Evolutionary conservation across 2,888 invertebrate genomes (phyloP), one percentile per base, ranked within the genome.

Genomic region (Lordiphosa fenestrarum): DNA sequence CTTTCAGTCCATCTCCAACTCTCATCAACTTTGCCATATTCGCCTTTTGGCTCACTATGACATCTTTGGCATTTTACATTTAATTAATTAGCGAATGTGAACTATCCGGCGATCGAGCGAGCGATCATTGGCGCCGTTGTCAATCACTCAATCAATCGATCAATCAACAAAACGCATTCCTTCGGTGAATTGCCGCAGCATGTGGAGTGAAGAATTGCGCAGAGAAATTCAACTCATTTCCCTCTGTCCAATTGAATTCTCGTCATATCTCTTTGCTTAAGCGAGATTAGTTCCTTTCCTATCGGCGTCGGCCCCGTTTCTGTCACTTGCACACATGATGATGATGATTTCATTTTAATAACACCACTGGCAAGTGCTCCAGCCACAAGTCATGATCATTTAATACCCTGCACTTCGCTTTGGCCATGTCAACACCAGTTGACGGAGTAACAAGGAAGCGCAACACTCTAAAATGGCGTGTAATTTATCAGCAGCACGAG

Each of bases 341-440:
- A 87, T 87, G 86, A 86, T 87, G 86, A 87, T 87, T 87, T 86
- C 84, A 85, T 87, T 87, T 87, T 87, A 87, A 87, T 87, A 86
- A 87, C 78, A 87, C 73, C 78, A 83, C 83, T 69, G 59, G 83
- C 30, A 30, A 30, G 30, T 30, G 30, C 30, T 30, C 23, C 54
- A 61, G 56, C 56, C 51, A 53, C 21, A 12, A 15, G 55, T 44
- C 21, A 25, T 54, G 53, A 56, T 58, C 50, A 38, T 39, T 30
- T 38, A 39, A 51, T 38, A 44, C 53, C n/a, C 46, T 13, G 37
- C 15, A 55, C 53, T 58, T 55, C 71, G 69, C 71, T 80, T 72
- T 67, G 53, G 62, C 66, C 70, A 67, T 82, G 84, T 82, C 84
- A 80, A 84, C 80, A 80, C 80, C 75, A 74, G 72, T 71, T 73